Evolutionary conservation across 1,140 invertebrate species (phyloP).

Genomic region (Drosophila chauvacae): DNA sequence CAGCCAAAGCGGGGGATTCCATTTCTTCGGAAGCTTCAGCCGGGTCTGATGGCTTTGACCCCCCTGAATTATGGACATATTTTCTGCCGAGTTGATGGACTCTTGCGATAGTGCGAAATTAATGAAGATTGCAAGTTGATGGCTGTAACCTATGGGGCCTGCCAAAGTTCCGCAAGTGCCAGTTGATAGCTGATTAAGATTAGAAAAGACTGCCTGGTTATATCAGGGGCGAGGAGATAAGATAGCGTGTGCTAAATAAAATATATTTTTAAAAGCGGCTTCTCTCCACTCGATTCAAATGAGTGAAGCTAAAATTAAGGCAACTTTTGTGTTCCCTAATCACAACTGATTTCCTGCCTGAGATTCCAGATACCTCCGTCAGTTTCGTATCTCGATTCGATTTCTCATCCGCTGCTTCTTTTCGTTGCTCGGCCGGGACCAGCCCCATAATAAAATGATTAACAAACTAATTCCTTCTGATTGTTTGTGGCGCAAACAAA

Average conservation of each 20-base stretch:
- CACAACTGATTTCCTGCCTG: slow-evolving; percentile 25
- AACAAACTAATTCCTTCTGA: slow-evolving; percentile 79
- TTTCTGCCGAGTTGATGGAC: slow-evolving; percentile 43
- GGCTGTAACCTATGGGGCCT: slow-evolving; percentile 11
- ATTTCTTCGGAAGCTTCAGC: slow-evolving; percentile 9
- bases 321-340: slow-evolving; percentile 11
- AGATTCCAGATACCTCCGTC: slow-evolving; percentile 11
- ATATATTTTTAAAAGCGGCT: neutral
- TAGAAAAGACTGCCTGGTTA: neutral
- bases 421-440: slow-evolving; percentile 5
- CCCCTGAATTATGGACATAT: slow-evolving; percentile 16
- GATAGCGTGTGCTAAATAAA: slow-evolving; percentile 35
- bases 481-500: slow-evolving; percentile 59
- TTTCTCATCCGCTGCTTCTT: slow-evolving; percentile 26
- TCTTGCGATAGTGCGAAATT: slow-evolving; percentile 30
- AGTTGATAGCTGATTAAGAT: slow-evolving; percentile 21
- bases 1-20: slow-evolving; percentile 1
- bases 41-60: slow-evolving; percentile 64
- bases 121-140: slow-evolving; percentile 36
- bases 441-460: slow-evolving; percentile 74
- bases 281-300: neutral
- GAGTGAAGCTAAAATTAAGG: neutral
- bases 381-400: slow-evolving; percentile 28
- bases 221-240: slow-evolving; percentile 29
- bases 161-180: neutral